Conservation (phyloP, 1,140 invertebrate genomes). For the Leucophenga varia region DNA sequence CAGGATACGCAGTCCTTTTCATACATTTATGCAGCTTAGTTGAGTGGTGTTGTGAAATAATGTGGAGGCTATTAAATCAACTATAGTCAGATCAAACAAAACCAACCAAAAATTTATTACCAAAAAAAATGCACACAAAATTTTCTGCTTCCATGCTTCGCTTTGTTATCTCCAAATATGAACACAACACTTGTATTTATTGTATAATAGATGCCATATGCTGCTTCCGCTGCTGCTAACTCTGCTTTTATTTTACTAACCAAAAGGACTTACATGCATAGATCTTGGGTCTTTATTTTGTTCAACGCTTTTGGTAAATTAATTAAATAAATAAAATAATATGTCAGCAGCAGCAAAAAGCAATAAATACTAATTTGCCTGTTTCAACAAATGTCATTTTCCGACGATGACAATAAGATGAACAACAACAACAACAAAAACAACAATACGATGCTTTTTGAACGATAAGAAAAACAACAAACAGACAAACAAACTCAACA, state of each 20-base stretch:
- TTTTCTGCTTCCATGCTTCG: constrained; percentile 43
- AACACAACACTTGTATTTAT: no score
- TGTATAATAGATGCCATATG: no score
- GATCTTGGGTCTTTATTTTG: constrained; percentile 34
- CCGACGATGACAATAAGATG: constrained; percentile 40
- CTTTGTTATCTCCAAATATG: constrained; percentile 49
- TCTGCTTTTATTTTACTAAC: no score
- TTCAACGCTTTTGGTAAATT: constrained; percentile 48
- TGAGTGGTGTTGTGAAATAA: no score
- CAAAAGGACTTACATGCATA: not conserved
- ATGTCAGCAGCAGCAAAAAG: constrained; percentile 43
- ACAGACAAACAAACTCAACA: constrained; percentile 1
- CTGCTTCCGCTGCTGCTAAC: no score
- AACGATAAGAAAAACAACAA: constrained; percentile 5
- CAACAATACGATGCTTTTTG: constrained; percentile 12
- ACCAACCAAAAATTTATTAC: constrained; percentile 46
- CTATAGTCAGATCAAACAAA: constrained; percentile 34
- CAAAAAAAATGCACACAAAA: not conserved
- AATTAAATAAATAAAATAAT: constrained; percentile 54
- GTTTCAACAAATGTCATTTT: constrained; percentile 53
- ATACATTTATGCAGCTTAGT: no score
- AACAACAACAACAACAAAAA: no score
- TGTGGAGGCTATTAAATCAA: constrained; percentile 46
- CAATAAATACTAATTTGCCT: constrained; percentile 54
- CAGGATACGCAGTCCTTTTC: not conserved